Evolutionary conservation across 2,888 invertebrate species (phyloP).

Genomic region (Pandemis corylana): DNA sequence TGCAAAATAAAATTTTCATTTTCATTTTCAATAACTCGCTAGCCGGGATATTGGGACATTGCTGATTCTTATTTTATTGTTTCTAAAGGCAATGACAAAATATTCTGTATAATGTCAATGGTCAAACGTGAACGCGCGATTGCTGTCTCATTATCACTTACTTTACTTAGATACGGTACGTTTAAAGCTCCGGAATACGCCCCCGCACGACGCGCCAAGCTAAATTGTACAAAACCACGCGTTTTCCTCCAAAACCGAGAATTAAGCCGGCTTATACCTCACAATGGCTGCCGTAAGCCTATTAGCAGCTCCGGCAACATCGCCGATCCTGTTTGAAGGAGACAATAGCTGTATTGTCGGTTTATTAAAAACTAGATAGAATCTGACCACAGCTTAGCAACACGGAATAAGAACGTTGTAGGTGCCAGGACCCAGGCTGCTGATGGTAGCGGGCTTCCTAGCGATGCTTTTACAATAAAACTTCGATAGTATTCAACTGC

Average conservation of each 20-base stretch:
- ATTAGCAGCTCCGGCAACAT: conserved; percentile 5
- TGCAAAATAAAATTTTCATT: too few species aligned
- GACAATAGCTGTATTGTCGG: background rate
- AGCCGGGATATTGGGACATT: too few species aligned
- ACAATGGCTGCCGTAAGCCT: conserved; percentile 17
- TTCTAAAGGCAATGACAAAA: background rate
- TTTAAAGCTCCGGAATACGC: conserved; percentile 7
- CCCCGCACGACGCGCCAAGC: background rate
- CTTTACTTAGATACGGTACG: background rate
- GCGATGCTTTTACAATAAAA: too few species aligned
- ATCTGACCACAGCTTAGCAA: background rate
- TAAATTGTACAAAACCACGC: conserved; percentile 5
- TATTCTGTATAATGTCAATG: too few species aligned
- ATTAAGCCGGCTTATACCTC: conserved; percentile 21
- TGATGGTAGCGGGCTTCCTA: too few species aligned
- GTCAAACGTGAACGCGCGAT: too few species aligned
- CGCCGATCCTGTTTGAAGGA: background rate
- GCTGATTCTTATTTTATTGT: background rate
- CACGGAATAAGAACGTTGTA: too few species aligned
- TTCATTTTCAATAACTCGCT: too few species aligned
- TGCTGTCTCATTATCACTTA: background rate
- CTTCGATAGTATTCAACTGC: too few species aligned
- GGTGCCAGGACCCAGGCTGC: too few species aligned
- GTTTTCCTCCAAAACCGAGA: conserved; percentile 27
- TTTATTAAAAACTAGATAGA: background rate